Evolutionary conservation across 2,888 invertebrate species (phyloP), one percentile per base, ranked within the genome.

Genomic region (Sisyra terminalis): DNA sequence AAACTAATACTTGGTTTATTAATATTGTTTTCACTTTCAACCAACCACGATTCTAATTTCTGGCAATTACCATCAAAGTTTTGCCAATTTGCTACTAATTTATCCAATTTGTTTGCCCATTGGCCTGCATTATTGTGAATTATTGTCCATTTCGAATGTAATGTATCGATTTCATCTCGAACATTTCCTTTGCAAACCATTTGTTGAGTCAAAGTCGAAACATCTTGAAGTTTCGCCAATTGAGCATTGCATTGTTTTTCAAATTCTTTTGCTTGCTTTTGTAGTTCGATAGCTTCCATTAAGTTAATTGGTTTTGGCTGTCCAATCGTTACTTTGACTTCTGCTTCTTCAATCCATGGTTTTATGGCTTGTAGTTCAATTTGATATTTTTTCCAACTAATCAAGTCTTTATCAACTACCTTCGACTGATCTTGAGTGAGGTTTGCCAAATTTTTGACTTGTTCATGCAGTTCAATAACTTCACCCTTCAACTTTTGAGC

Each of bases 291-390:
- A n/a, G 89, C 89, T 65, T 94, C 90, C 47, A 77, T 69, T 42
- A 92, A 65, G 35, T 77, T 78, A 3, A 73, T 64, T 13, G 90
- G 89, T 59, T 86, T 88, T 4, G 80, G 73, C 7, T 77, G 59
- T 16, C 77, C 74, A 46, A 70, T 70, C 13, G 77, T 71, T 17
- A 87, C 71, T 63, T 80, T 82, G n/a, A 78, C 63, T 65, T 93
- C 92, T 13, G 86, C 84, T 56, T 84, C 73, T 57, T 89, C 85
- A 44, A 94, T 74, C 82, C 90, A 88, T 1, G 90, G 89, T 57
- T 83, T 81, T 40, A 92, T 73, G 58, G 83, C 77, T 46, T 80
- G 73, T 24, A 89, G 70, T 43, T 76, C 79, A 36, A 73, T 70
- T 61, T 89, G 85, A 60, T 88, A 89, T 52, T 78, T 75, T 55